Conservation (phyloP, 2,888 invertebrate species). For the Pyralis farinalis region DNA sequence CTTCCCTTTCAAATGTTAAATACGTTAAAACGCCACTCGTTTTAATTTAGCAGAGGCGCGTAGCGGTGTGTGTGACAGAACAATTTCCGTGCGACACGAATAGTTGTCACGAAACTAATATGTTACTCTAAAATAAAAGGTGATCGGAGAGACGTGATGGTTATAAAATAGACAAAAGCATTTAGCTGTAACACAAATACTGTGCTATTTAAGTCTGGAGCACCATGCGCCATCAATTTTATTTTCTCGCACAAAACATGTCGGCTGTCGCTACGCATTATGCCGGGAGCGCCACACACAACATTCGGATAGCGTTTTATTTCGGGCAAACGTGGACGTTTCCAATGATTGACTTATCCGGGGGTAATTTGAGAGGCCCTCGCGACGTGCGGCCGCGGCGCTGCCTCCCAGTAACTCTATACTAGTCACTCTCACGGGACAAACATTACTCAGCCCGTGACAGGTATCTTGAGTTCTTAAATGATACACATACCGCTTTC, state of each 20-base stretch:
- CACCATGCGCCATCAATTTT: conserved; percentile 75
- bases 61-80: conserved; percentile 47
- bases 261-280: conserved; percentile 78
- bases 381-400: conserved; percentile 36
- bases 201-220: conserved; percentile 74
- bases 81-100: conserved; percentile 61
- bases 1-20: conserved; percentile 46
- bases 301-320: conserved; percentile 74
- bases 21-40: conserved; percentile 49
- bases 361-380: conserved; percentile 78
- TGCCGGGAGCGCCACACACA: conserved; percentile 71
- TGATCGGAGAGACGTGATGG: conserved; percentile 51
- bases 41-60: conserved; percentile 41
- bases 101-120: conserved; percentile 64
- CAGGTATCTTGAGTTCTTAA: conserved; percentile 46
- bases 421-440: conserved; percentile 41
- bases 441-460: conserved; percentile 49
- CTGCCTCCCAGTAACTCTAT: conserved; percentile 49
- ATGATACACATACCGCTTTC: conserved; percentile 22
- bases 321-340: conserved; percentile 73
- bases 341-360: conserved; percentile 81
- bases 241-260: conserved; percentile 80
- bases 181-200: conserved; percentile 70
- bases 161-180: conserved; percentile 77
- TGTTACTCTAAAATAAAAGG: conserved; percentile 60